Base-by-base conservation (phyloP, 2,888 invertebrate genomes). In the Pteria penguin region DNA sequence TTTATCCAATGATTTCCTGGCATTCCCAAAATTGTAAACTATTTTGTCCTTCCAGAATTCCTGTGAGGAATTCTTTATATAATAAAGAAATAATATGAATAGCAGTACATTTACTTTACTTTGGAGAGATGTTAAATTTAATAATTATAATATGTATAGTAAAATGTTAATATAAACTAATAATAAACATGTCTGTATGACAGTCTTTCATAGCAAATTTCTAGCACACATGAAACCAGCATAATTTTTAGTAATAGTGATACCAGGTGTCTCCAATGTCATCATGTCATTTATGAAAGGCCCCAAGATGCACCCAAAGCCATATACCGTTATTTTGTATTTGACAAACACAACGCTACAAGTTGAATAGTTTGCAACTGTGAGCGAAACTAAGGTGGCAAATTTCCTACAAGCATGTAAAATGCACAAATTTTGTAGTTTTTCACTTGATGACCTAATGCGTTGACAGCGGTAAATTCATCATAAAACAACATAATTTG, bases 341-440 rank as follows among this genome's bases (percentile, higher is more conserved):
- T 54, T 18, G 63, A 71, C 22, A 27, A n/a, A 33, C 72, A 72
- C 4, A 75, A 32, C 11, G 57, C 57, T 5, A 75, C 62, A 33
- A 75, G 58, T 32, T 78, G 75, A 24, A 78, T 78, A 24, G 61
- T 33, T 32, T 68, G 27, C 14, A 79, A 36, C 52, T 69, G 72
- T 24, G 75, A 75, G 32, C 72, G 57, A 54, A 60, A 72, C 27
- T 72, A 36, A 1, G 78, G 78, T 31, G 66, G 72, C 11, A 75
- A 33, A 55, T 79, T 79, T 5, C 63, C 72, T 27, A 79, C 36
- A 18, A 62, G 33, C 72, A 65, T 72, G 27, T 79, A 79, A 57
- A 79, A 69, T 55, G 66, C 72, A 45, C 33, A 63, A 55, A 79
- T 66, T 60, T 75, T 79, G 26, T 75, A 60, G 62, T 72, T 68